These are phyloP conservation scores for Chorisops tibialis DNA, from an alignment of 2,888 invertebrate genomes.

Conservation along the genomic window DNA sequence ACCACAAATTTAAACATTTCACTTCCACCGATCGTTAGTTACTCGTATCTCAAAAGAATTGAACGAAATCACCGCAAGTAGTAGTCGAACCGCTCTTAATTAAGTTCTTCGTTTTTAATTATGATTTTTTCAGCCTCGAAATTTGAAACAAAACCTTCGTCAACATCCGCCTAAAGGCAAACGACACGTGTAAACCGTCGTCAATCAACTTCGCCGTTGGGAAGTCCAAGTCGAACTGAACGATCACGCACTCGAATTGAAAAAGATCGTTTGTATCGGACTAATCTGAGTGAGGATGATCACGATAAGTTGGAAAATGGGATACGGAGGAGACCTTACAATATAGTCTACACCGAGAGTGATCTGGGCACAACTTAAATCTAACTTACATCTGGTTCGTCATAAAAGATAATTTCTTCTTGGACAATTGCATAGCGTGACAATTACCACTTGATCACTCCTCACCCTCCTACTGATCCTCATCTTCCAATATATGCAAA, in stretches of 20 bases:
- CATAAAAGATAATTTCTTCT: not conserved
- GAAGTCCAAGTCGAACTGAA: constrained; percentile 16
- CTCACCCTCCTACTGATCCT: too few relatives aligned
- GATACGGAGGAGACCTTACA: too few relatives aligned
- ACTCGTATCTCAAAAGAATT: not conserved
- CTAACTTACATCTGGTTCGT: not conserved
- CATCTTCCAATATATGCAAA: too few relatives aligned
- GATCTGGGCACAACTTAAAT: too few relatives aligned
- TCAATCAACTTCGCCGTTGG: constrained; percentile 22
- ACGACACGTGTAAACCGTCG: constrained; percentile 13
- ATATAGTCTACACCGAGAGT: too few relatives aligned
- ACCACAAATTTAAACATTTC: constrained; percentile 4
- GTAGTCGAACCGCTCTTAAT: not conserved
- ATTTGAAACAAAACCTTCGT: not conserved
- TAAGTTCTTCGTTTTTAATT: constrained; percentile 1
- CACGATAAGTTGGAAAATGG: not conserved
- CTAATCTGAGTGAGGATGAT: constrained; percentile 3
- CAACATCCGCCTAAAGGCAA: constrained; percentile 4
- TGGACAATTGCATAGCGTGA: constrained; percentile 14
- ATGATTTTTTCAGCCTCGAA: not conserved
- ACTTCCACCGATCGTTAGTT: not conserved
- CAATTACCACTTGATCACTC: not conserved
- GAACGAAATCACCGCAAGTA: not conserved
- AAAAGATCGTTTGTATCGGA: constrained; percentile 1
- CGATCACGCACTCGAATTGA: not conserved